phyloP scores from a whole-genome alignment of 2,797 vertebrate genomes.

The Tokudaia muenninki region DNA sequence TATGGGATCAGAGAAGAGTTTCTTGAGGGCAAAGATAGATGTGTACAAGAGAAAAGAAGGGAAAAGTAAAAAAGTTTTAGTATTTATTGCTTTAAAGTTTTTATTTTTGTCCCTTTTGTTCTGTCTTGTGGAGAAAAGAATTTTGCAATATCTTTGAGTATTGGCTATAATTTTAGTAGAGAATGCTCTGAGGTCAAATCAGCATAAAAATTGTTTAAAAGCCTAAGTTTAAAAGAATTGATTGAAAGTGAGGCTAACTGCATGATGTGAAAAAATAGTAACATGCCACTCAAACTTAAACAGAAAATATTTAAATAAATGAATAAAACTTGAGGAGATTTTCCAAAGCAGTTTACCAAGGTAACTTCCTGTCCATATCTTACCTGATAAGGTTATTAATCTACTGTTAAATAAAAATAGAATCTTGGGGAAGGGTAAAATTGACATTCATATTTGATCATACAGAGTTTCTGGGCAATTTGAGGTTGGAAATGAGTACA shows the following conservation, averaged over 20 bases:
- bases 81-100: background rate
- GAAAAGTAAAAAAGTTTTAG: background rate
- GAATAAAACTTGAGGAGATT: background rate
- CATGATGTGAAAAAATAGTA: background rate
- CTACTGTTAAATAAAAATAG: background rate
- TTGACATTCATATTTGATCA: background rate
- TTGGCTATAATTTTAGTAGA: background rate
- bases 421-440: background rate
- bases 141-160: background rate
- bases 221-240: constrained; percentile 7
- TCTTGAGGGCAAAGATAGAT: background rate
- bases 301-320: background rate
- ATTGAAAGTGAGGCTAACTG: background rate
- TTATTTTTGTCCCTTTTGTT: background rate
- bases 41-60: background rate
- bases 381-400: background rate
- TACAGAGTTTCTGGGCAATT: background rate
- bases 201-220: background rate
- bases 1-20: background rate
- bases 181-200: background rate
- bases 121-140: background rate
- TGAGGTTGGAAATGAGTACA: background rate
- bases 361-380: constrained; percentile 6
- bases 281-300: constrained; percentile 7
- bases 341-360: background rate